Percentiles rank a stretch among this genome's conserved stretches.
Conservation (phyloP, 2,113 vertebrate species). For the Cebidichthys violaceus region DNA sequence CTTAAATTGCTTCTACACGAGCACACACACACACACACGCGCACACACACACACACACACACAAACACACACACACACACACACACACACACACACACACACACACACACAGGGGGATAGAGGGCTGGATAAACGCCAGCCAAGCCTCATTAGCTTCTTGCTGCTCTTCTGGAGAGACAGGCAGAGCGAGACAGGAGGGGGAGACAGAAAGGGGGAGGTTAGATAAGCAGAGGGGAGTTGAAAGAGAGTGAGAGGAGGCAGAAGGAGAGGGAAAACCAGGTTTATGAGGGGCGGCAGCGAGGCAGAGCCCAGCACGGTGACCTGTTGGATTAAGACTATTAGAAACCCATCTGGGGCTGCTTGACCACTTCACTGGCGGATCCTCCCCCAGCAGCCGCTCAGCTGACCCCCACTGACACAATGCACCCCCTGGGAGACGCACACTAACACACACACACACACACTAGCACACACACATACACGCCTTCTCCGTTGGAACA, state of each 20-base stretch:
- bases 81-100: conserved; percentile 37
- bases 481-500: conserved; percentile 35
- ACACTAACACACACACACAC: conserved; percentile 37
- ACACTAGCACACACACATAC: conserved; percentile 24
- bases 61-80: conserved; percentile 35
- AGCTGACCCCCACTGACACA: conserved; percentile 67
- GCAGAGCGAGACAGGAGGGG: conserved; percentile 67
- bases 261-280: conserved; percentile 67
- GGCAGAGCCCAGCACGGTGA: conserved; percentile 63
- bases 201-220: conserved; percentile 52
- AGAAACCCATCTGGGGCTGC: conserved; percentile 82
- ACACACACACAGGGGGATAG: conserved; percentile 54
- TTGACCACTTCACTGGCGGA: conserved; percentile 78
- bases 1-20: conserved; percentile 21
- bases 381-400: conserved; percentile 77
- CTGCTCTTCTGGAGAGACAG: conserved; percentile 78
- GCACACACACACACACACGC: conserved; percentile 30
- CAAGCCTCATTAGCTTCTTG: conserved; percentile 81
- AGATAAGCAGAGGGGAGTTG: conserved; percentile 76
- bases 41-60: conserved; percentile 26
- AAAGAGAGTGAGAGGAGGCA: conserved; percentile 70
- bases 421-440: conserved; percentile 59
- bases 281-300: conserved; percentile 37
- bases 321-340: conserved; percentile 84
- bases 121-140: conserved; percentile 81